A percentile compares a stretch with the other conserved stretches of the same genome.
Conservation (phyloP, 2,888 invertebrate species). For the Microctonus hyperodae region DNA sequence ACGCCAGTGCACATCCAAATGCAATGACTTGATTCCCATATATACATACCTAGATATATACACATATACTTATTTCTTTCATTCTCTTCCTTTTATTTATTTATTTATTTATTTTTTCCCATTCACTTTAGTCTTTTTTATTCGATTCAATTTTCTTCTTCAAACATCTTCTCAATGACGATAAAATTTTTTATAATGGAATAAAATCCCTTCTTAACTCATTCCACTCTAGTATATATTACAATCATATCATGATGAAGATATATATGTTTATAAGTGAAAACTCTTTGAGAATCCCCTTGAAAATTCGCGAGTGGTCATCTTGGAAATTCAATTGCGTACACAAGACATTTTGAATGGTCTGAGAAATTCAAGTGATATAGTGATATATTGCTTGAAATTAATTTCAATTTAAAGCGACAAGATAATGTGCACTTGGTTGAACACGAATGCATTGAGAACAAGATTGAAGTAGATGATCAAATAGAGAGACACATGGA, state of each 20-base stretch:
- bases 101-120: too few relatives aligned
- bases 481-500: constrained; percentile 41
- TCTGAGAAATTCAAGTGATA: neutral
- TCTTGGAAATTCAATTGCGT: constrained; percentile 21
- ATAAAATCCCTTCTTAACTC: neutral
- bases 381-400: constrained; percentile 42
- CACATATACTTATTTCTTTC: neutral
- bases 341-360: constrained; percentile 11
- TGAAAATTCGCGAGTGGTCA: constrained; percentile 22
- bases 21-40: constrained; percentile 25
- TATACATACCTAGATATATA: neutral
- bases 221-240: neutral
- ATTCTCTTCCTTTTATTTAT: constrained; percentile 6
- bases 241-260: neutral
- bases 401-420: constrained; percentile 59
- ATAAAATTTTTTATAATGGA: neutral
- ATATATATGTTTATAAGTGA: neutral
- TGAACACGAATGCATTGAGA: constrained; percentile 51
- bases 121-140: neutral
- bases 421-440: constrained; percentile 48
- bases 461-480: constrained; percentile 54
- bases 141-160: constrained; percentile 3
- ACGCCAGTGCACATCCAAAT: constrained; percentile 29
- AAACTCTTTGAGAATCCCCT: constrained; percentile 2
- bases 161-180: neutral